Evolutionary conservation across 2,797 vertebrate genomes (phyloP).

Genomic region (Lagodon rhomboides): DNA sequence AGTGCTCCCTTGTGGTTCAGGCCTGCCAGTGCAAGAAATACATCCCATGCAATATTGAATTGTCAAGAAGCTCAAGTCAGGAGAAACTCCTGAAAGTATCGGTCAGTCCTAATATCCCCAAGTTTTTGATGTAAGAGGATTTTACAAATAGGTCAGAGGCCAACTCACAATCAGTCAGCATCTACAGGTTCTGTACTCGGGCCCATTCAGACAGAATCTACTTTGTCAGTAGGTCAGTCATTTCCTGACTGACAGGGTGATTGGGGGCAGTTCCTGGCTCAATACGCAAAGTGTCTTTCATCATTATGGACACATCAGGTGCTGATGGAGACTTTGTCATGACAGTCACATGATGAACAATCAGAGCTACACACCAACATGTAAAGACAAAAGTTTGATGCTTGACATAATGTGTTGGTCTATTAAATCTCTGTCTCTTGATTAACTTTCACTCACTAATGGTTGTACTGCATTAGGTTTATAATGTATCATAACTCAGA

Average conservation of each 20-base stretch:
- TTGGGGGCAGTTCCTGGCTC: too few species aligned
- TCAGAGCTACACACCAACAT: background rate
- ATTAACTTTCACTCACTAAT: too few species aligned
- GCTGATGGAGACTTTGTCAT: background rate
- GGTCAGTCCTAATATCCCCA: background rate
- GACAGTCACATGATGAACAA: background rate
- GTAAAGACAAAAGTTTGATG: too few species aligned
- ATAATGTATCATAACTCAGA: too few species aligned
- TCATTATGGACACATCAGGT: background rate
- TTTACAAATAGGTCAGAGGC: background rate
- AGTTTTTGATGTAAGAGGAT: background rate
- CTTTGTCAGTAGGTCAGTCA: background rate
- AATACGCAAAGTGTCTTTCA: background rate
- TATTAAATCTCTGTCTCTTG: too few species aligned
- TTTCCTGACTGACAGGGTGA: too few species aligned
- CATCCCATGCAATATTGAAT: background rate
- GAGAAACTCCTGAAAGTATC: background rate
- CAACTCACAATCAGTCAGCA: background rate
- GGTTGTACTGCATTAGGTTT: too few species aligned
- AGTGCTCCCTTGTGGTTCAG: slow-evolving; percentile 51
- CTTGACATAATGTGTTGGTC: too few species aligned
- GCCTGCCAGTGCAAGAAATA: slow-evolving; percentile 20
- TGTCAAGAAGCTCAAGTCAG: background rate
- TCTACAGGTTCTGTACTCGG: background rate
- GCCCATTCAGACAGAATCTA: background rate